A percentile compares a stretch with the other conserved stretches of the same genome.
Evolutionary conservation across 2,797 vertebrate species (phyloP).

Genomic region (Lateolabrax maculatus): DNA sequence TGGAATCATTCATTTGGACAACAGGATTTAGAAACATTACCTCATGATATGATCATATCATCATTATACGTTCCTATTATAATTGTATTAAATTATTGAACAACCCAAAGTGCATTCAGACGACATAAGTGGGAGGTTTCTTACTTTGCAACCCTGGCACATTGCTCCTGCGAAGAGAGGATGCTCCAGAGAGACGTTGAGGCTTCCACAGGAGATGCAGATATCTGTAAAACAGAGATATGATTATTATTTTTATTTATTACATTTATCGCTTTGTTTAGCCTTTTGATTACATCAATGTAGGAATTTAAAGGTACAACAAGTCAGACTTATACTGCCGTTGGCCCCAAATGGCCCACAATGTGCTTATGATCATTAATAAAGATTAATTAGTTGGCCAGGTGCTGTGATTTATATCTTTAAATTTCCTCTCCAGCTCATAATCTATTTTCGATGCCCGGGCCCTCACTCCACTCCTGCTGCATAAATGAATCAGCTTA

Average conservation of each 20-base stretch:
- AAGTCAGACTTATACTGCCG: neutral
- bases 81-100: neutral
- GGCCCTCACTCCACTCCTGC: neutral
- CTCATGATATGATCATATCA: neutral
- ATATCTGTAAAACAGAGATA: slow-evolving; percentile 84
- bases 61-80: neutral
- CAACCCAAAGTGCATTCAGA: neutral
- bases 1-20: neutral
- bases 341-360: neutral
- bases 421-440: slow-evolving; percentile 3
- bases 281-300: neutral
- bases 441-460: slow-evolving; percentile 6
- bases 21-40: neutral
- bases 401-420: neutral
- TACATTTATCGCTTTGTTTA: neutral
- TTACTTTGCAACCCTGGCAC: slow-evolving; percentile 93
- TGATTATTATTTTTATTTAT: neutral
- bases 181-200: slow-evolving; percentile 90
- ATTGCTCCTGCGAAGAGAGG: slow-evolving; percentile 95
- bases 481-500: slow-evolving; percentile 16
- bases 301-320: neutral
- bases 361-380: neutral
- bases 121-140: neutral
- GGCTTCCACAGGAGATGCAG: slow-evolving; percentile 94
- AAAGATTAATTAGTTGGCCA: neutral